Conservation (phyloP, 2,113 vertebrate genomes). For the Dicrurus megarhynchus region DNA sequence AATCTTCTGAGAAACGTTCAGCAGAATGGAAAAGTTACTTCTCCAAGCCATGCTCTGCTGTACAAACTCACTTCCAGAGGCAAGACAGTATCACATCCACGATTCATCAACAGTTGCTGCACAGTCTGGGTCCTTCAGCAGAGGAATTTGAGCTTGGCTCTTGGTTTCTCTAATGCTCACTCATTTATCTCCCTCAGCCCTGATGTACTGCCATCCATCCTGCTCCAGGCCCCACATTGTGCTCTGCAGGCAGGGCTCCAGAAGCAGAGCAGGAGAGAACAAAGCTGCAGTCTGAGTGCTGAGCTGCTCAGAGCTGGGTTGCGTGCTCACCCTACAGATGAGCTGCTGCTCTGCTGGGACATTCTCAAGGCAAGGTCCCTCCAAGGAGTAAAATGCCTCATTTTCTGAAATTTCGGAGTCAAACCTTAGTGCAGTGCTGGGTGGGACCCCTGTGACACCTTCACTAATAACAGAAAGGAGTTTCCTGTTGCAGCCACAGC, state of each 20-base stretch:
- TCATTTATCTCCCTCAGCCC: background rate
- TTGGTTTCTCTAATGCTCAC: background rate
- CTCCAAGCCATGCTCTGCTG: background rate
- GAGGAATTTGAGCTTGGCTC: background rate
- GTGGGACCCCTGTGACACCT: background rate
- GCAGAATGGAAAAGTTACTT: background rate
- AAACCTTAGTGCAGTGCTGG: rapidly evolving
- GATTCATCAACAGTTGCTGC: constrained; percentile 12
- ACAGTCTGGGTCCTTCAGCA: constrained; percentile 18
- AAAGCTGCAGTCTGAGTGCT: constrained; percentile 31
- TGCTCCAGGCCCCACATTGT: constrained; percentile 32
- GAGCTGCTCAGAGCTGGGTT: background rate
- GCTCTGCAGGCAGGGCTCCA: constrained; percentile 36
- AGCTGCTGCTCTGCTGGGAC: background rate
- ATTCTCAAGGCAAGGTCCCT: background rate
- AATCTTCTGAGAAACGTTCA: constrained; percentile 18
- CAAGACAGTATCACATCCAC: background rate
- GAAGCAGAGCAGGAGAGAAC: background rate
- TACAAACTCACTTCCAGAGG: background rate
- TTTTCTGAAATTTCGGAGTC: background rate
- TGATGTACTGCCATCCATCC: background rate
- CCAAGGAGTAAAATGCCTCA: background rate
- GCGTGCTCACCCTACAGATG: background rate
- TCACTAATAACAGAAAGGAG: background rate
- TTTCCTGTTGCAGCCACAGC: background rate